A percentile compares a stretch with the other conserved stretches of the same genome.
Conservation (phyloP, 2,888 invertebrate species). For the Platynereis dumerilii region DNA sequence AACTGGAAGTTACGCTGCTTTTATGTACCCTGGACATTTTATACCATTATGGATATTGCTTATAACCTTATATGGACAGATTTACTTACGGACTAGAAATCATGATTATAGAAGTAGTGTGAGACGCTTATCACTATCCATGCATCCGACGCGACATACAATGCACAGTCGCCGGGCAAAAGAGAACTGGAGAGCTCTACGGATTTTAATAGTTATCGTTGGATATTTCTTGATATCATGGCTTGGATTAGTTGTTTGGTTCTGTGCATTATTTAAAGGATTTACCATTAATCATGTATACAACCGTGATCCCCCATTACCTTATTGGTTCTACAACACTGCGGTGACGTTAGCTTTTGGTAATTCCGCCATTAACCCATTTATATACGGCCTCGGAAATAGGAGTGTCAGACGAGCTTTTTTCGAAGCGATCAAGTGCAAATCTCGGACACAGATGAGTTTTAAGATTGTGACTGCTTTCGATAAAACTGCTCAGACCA, state of each 20-base stretch:
- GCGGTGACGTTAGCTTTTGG: constrained; percentile 43
- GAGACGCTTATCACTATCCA: constrained; percentile 21
- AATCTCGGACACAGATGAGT: no score
- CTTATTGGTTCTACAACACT: constrained; percentile 34
- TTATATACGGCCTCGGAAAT: constrained; percentile 50
- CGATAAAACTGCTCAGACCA: no score
- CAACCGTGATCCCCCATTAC: constrained; percentile 12
- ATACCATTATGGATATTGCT: constrained; percentile 31
- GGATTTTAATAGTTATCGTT: constrained; percentile 28
- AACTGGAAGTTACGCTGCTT: constrained; percentile 27
- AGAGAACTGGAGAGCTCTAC: constrained; percentile 32
- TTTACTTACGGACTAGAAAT: constrained; percentile 26
- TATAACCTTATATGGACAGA: constrained; percentile 28
- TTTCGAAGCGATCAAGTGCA: constrained; percentile 6
- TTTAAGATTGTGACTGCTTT: no score
- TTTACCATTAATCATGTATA: constrained; percentile 25
- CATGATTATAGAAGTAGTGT: background rate
- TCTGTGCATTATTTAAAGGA: constrained; percentile 26
- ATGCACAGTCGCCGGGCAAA: constrained; percentile 12
- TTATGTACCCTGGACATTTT: constrained; percentile 32
- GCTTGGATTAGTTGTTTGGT: constrained; percentile 32
- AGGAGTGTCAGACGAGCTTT: constrained; percentile 26
- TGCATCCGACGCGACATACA: constrained; percentile 4
- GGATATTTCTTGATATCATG: constrained; percentile 34
- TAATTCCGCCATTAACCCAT: constrained; percentile 52